Conservation (phyloP, 2,888 invertebrate species). For the Oxytorus armatus region DNA sequence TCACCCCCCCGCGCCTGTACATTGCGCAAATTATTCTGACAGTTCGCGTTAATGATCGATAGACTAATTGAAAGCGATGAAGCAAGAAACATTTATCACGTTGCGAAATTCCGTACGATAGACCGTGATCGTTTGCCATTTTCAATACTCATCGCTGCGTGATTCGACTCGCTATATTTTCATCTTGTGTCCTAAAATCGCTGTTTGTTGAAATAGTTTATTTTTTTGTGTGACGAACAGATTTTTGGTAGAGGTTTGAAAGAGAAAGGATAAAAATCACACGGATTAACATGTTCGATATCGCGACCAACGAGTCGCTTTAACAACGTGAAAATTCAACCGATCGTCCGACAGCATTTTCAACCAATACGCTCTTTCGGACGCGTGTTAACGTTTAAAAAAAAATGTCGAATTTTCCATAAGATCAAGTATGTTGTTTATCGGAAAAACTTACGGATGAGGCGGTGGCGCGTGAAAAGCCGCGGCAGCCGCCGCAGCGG, state of each 20-base stretch:
- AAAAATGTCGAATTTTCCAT: no score
- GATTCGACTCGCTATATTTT: not conserved
- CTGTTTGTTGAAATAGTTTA: no score
- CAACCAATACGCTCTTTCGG: no score
- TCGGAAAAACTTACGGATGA: constrained; percentile 79
- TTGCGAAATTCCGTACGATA: not conserved
- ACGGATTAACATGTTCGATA: no score
- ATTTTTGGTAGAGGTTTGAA: not conserved
- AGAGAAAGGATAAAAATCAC: no score
- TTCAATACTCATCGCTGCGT: not conserved
- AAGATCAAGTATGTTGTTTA: no score
- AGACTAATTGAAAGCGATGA: constrained; percentile 28
- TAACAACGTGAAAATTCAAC: no score
- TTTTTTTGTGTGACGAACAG: no score
- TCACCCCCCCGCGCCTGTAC: no score
- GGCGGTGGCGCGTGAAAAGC: constrained; percentile 85
- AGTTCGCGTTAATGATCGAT: constrained; percentile 28
- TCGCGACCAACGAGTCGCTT: no score
- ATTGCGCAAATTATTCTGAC: constrained; percentile 31
- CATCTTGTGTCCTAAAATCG: not conserved
- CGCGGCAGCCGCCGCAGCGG: constrained; percentile 87
- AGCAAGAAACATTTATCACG: constrained; percentile 15
- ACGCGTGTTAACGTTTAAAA: no score
- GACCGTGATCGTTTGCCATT: not conserved
- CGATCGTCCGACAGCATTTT: no score